A percentile compares a stretch with the other conserved stretches of the same genome.
These are phyloP conservation scores for Drosophila burlai DNA, from an alignment of 1,140 invertebrate species.

Conservation along the genomic window DNA sequence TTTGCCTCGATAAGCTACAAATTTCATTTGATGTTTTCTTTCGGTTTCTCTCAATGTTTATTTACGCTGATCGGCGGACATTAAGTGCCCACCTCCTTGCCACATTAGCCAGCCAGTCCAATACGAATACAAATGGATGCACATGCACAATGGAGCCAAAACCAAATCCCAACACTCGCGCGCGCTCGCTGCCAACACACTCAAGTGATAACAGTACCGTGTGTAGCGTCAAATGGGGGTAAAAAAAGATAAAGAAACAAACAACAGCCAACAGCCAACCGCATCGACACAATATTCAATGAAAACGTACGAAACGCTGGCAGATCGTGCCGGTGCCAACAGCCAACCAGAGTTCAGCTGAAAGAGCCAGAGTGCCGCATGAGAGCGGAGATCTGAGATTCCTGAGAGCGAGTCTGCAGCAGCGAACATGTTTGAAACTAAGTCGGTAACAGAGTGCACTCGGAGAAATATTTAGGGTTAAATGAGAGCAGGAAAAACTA, in stretches of 20 bases:
- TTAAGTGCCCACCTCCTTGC: slow-evolving; percentile 78
- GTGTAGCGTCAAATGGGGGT: slow-evolving; percentile 56
- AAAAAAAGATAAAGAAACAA: slow-evolving; percentile 15
- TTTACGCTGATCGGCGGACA: slow-evolving; percentile 73
- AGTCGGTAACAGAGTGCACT: slow-evolving; percentile 32
- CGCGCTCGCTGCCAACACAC: slow-evolving; percentile 33
- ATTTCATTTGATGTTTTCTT: slow-evolving; percentile 56
- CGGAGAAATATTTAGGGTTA: not conserved
- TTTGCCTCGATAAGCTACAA: slow-evolving; percentile 64
- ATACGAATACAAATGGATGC: slow-evolving; percentile 78
- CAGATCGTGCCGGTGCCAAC: slow-evolving; percentile 67
- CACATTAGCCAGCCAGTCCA: slow-evolving; percentile 64
- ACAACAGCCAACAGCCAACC: slow-evolving; percentile 73
- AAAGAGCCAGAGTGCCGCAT: not conserved
- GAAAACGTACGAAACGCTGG: slow-evolving; percentile 73
- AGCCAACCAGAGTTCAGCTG: slow-evolving; percentile 74
- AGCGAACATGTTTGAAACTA: slow-evolving; percentile 45
- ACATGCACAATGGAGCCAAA: slow-evolving; percentile 73
- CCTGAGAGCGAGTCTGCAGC: not conserved
- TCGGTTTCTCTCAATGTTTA: slow-evolving; percentile 52
- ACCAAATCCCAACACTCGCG: slow-evolving; percentile 19
- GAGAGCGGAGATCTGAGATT: slow-evolving; percentile 11
- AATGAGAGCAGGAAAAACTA: too few species aligned
- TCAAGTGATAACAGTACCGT: slow-evolving; percentile 74
- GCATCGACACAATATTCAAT: slow-evolving; percentile 77